Evolutionary conservation across 2,888 invertebrate genomes (phyloP), one percentile per base, ranked within the genome.

Genomic region (Athalia circularis): DNA sequence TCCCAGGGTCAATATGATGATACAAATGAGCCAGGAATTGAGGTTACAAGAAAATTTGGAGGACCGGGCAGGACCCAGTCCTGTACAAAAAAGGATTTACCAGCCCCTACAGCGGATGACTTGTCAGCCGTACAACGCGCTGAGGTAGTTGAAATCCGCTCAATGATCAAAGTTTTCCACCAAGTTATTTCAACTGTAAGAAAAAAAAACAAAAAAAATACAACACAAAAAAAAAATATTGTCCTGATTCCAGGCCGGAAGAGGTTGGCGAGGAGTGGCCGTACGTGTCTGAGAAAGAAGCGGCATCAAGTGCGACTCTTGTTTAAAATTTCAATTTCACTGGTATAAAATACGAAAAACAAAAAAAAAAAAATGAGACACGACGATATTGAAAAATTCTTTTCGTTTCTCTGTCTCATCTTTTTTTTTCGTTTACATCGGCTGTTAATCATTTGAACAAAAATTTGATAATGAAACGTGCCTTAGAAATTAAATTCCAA

Each of bases 101-200:
- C 88, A 88, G 79, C 88, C 88, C 4, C 84, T 88, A 50, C 86
- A 87, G 79, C 84, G 87, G 57, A 87, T 86, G 84, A 84, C 86
- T 65, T 88, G 88, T 81, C 89, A 89, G 62, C 86, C 88, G 72
- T 88, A 86, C 76, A 78, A 82, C 6, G 83, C 81, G 0, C 79
- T 85, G 67, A 85, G 86, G 84, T 86, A 86, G 83, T 70, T 43
- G 50, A 62, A 29, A 29, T 29, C 29, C 50, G 43, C 8, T 8
- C 11, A 45, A 59, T 11, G 59, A 47, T 7, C 13, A 72, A 48
- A 43, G 8, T 11, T 43, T 8, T 3, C 29, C 43, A 65, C 64
- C 43, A 61, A 3, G 5, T n/a, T 61, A n/a, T 5, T 61, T 43
- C 43, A 11, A 65, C 65, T 5, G 5, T 47, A 11, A 29, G 29